A percentile compares a stretch with the other conserved stretches of the same genome.
These are phyloP conservation scores for Paedocypris micromegethes DNA, from an alignment of 2,797 vertebrate species.

Conservation along the genomic window DNA sequence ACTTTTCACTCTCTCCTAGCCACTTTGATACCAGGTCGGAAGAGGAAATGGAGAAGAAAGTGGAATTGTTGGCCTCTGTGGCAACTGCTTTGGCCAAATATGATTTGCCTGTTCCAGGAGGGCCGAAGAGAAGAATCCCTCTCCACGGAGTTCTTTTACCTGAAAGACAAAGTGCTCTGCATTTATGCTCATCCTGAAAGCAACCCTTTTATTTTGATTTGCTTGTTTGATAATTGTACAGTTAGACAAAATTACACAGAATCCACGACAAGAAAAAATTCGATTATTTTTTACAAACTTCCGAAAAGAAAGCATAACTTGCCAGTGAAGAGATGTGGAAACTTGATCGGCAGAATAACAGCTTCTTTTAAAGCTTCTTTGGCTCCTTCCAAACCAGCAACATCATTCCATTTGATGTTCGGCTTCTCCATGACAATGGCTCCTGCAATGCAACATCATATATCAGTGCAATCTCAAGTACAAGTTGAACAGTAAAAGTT, in stretches of 20 bases:
- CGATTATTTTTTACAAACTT: neutral
- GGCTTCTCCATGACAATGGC: conserved; percentile 97
- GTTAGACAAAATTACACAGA: too few relatives aligned
- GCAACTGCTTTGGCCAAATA: conserved; percentile 98
- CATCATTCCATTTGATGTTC: conserved; percentile 93
- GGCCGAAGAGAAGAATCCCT: conserved; percentile 94
- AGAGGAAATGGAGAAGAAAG: conserved; percentile 95
- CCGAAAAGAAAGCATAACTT: conserved; percentile 12
- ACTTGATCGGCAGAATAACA: conserved; percentile 97
- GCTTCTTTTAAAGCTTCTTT: conserved; percentile 98
- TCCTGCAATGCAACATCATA: conserved; percentile 63
- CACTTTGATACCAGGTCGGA: conserved; percentile 98
- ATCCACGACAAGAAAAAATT: neutral
- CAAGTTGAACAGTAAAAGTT: too few relatives aligned
- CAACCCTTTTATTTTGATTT: too few relatives aligned
- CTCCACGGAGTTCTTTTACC: conserved; percentile 98
- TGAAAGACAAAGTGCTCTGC: conserved; percentile 44
- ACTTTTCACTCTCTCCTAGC: conserved; percentile 99
- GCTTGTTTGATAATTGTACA: too few relatives aligned
- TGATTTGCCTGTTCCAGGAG: conserved; percentile 96
- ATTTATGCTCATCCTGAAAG: neutral
- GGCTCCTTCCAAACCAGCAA: conserved; percentile 93
- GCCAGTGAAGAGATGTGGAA: conserved; percentile 99
- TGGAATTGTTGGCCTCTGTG: conserved; percentile 98
- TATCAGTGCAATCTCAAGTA: neutral